A percentile compares a stretch with the other conserved stretches of the same genome.
phyloP scores from a whole-genome alignment of 2,113 vertebrate species.

The Glareola pratincola region DNA sequence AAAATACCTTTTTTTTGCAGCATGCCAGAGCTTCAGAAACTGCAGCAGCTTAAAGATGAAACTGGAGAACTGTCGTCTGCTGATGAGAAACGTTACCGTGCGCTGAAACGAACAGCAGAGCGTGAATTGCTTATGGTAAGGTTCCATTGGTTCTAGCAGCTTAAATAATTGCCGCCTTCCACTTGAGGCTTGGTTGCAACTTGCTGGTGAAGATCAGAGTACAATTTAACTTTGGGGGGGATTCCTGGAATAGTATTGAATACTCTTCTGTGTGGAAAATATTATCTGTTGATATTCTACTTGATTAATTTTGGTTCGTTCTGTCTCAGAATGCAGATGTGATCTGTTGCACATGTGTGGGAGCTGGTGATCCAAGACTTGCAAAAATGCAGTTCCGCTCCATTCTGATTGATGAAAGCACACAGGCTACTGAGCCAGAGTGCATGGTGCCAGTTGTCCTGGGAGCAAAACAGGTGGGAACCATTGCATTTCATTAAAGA shows the following conservation, averaged over 20 bases:
- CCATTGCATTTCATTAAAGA: accelerated
- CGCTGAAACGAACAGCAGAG: constrained; percentile 93
- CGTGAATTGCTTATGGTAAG: constrained; percentile 93
- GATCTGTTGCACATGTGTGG: constrained; percentile 97
- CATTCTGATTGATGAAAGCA: constrained; percentile 97
- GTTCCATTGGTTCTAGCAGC: background rate
- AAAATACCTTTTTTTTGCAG: constrained; percentile 55
- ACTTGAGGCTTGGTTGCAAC: background rate
- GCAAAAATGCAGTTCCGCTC: constrained; percentile 99
- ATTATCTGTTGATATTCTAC: accelerated
- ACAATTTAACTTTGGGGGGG: accelerated
- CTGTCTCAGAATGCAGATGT: constrained; percentile 89
- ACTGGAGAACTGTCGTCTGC: constrained; percentile 96
- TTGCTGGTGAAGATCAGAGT: background rate
- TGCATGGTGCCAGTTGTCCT: constrained; percentile 98
- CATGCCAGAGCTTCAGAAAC: constrained; percentile 97
- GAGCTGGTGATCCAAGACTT: constrained; percentile 91
- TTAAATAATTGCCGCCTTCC: background rate
- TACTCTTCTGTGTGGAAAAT: background rate
- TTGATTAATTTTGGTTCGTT: accelerated
- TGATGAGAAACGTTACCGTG: constrained; percentile 95
- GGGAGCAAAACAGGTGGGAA: constrained; percentile 91
- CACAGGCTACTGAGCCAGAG: constrained; percentile 95
- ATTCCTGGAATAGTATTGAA: background rate
- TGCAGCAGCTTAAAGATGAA: constrained; percentile 98